Base-by-base conservation (phyloP, 2,797 vertebrate species). In the Xiphophorus birchmanni region DNA sequence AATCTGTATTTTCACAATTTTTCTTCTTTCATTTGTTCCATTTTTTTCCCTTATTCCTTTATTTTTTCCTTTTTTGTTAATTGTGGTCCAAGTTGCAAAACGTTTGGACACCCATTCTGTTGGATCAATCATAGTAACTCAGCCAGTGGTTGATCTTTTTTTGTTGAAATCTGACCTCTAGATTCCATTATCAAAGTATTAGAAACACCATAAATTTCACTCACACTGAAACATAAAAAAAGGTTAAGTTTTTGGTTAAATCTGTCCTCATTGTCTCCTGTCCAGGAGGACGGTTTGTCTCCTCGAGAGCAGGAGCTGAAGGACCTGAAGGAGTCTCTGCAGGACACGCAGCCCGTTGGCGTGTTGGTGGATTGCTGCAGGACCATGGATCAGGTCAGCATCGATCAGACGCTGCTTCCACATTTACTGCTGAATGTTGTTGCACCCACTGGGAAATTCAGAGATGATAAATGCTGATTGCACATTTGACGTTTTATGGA, bases 271-370 rank as follows among this genome's bases (percentile, higher is more conserved):
- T 35, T 8, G 13, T 40, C 0, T 75, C 65, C n/a, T 50, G 5
- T 56, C 47, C 75, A 97, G 96, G 98, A 99, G n/a, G 97, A 97
- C 0, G 90, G 88, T 15, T 91, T 97, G 63, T 93, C 87, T 50
- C 97, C 97, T 0, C 93, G 93, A 58, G 97, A 99, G 2, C 71
- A 97, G 91, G 98, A 99, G 92, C 95, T 99, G 72, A 97, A 95
- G 80, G 97, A 97, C 26, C 92, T 99, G 48, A 99, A 99, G 93
- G 97, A 97, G 87, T 98, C 95, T 35, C 94, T 99, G 74, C 97
- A 97, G 89, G 99, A 99, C 91, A 99, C 98, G 0, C 98, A 99
- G 89, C 98, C 98, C 0, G 98, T 99, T n/a, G 98, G 98, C 0
- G 96, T 98, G 65, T 82, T 99, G 87, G 97, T 99, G 82, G 98